Evolutionary conservation across 2,113 vertebrate species (phyloP).

Genomic region (Eidolon helvum): DNA sequence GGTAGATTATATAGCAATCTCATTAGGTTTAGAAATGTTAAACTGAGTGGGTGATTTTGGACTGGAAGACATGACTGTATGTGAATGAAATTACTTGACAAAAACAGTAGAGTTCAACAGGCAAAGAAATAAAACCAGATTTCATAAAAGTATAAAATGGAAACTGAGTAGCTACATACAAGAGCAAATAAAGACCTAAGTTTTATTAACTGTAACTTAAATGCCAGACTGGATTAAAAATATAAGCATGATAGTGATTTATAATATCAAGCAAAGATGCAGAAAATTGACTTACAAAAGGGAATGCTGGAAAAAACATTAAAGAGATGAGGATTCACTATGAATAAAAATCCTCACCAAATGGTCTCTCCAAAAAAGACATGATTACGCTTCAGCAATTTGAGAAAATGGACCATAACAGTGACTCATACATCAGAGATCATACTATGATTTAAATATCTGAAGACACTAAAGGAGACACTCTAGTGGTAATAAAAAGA

Average conservation of each 20-base stretch:
- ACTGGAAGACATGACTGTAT: background rate
- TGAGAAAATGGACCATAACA: background rate
- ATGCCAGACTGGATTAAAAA: background rate
- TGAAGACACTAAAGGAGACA: background rate
- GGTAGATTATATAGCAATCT: background rate
- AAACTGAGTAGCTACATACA: background rate
- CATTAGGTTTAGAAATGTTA: background rate
- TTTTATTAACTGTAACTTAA: background rate
- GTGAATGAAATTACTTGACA: background rate
- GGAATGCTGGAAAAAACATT: background rate
- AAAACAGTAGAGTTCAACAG: background rate
- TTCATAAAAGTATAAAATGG: background rate
- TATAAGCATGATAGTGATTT: background rate
- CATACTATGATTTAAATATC: background rate
- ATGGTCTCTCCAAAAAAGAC: background rate
- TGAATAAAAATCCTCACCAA: background rate
- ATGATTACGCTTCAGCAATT: background rate
- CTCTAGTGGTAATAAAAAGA: background rate
- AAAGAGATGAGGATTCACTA: background rate
- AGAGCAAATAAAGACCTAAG: background rate
- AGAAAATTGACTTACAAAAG: background rate
- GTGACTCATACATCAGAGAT: background rate
- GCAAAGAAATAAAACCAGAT: background rate
- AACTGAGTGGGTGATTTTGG: background rate
- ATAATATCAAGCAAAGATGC: background rate